Conservation (phyloP, 1,140 invertebrate genomes). For the Streblospio benedicti region DNA sequence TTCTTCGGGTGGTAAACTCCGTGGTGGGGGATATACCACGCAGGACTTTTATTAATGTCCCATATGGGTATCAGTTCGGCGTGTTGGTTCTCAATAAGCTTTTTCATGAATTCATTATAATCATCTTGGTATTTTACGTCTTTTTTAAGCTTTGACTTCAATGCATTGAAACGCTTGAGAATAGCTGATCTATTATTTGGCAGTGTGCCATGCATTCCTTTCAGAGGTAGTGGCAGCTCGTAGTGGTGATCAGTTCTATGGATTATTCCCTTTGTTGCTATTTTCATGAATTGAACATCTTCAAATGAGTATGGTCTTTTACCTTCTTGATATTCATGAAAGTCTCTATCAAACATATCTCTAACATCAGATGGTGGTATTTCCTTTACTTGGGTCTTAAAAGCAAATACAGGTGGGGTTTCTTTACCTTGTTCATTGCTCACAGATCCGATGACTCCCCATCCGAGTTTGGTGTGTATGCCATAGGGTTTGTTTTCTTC, state of each 20-base stretch:
- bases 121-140: not conserved
- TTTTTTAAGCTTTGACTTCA: not conserved
- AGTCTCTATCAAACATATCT: too few relatives aligned
- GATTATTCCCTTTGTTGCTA: too few relatives aligned
- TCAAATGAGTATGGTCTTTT: too few relatives aligned
- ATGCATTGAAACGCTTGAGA: not conserved
- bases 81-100: not conserved
- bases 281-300: too few relatives aligned
- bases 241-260: too few relatives aligned
- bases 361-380: too few relatives aligned
- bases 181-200: slow-evolving; percentile 3
- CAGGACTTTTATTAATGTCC: not conserved
- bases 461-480: not conserved
- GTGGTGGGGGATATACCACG: slow-evolving; percentile 25
- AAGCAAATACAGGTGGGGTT: too few relatives aligned
- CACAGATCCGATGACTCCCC: not conserved
- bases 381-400: too few relatives aligned
- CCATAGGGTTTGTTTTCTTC: not conserved
- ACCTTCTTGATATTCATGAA: too few relatives aligned
- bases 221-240: too few relatives aligned
- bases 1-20: slow-evolving; percentile 21
- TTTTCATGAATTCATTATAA: not conserved
- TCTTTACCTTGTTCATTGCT: not conserved
- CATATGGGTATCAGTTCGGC: not conserved
- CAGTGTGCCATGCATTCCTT: too few relatives aligned